Percentiles rank a stretch among this genome's conserved stretches.
These are phyloP conservation scores for Macrophya alboannulata DNA, from an alignment of 2,888 invertebrate genomes.

Conservation along the genomic window DNA sequence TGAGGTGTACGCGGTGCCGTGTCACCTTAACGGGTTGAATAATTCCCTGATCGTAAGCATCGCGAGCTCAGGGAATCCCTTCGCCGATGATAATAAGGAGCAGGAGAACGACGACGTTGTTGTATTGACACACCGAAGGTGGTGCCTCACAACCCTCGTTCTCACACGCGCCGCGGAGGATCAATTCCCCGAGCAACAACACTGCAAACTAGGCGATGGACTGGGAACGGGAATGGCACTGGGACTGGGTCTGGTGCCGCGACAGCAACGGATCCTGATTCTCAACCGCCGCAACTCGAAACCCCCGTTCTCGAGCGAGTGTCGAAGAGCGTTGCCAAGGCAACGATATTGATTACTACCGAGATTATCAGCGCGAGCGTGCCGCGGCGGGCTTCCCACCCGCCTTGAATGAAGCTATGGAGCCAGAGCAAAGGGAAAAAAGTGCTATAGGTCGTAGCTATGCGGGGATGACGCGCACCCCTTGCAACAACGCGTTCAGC, in stretches of 20 bases:
- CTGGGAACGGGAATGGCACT: slow-evolving; percentile 8
- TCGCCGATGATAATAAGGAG: slow-evolving; percentile 41
- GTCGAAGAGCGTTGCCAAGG: slow-evolving; percentile 67
- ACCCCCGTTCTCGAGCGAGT: slow-evolving; percentile 48
- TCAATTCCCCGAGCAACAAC: slow-evolving; percentile 22
- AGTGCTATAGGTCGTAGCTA: slow-evolving; percentile 1
- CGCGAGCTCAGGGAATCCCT: slow-evolving; percentile 56
- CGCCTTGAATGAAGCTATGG: slow-evolving; percentile 39
- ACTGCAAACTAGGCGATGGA: background rate
- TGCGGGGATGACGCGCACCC: background rate
- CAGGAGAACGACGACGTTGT: slow-evolving; percentile 59
- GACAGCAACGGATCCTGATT: slow-evolving; percentile 32
- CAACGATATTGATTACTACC: slow-evolving; percentile 70
- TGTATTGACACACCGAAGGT: background rate
- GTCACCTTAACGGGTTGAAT: slow-evolving; percentile 63
- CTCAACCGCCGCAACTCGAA: slow-evolving; percentile 70
- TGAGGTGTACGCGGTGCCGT: slow-evolving; percentile 74
- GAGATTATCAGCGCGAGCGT: slow-evolving; percentile 48
- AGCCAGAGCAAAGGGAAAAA: background rate
- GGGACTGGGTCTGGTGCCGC: slow-evolving; percentile 38
- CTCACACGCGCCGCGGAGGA: background rate
- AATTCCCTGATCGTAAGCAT: slow-evolving; percentile 47
- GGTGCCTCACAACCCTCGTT: background rate
- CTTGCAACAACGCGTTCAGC: background rate
- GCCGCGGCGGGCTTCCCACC: slow-evolving; percentile 35